Evolutionary conservation across 2,797 vertebrate species (phyloP).

Genomic region (Sebastes hubbsi): DNA sequence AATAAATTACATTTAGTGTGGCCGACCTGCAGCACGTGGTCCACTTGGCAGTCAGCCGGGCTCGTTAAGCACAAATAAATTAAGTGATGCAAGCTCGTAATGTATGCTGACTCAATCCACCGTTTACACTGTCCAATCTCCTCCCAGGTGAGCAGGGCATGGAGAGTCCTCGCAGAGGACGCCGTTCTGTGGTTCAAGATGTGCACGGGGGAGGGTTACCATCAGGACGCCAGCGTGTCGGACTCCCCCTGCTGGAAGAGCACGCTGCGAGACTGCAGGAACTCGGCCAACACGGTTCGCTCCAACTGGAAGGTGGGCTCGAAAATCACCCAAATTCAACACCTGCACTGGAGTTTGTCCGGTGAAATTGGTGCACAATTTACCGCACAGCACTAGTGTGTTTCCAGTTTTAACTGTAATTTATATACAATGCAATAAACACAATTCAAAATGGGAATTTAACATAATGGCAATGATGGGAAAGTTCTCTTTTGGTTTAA

Average conservation of each 20-base stretch:
- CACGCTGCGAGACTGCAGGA: slow-evolving; percentile 87
- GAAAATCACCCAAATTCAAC: neutral
- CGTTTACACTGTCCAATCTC: slow-evolving; percentile 22
- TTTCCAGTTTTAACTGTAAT: neutral
- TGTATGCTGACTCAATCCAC: slow-evolving; percentile 59
- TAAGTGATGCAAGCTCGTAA: slow-evolving; percentile 51
- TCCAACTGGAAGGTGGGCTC: slow-evolving; percentile 94
- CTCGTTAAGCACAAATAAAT: slow-evolving; percentile 47
- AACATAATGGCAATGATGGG: neutral
- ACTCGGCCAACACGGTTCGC: slow-evolving; percentile 83
- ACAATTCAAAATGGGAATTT: neutral
- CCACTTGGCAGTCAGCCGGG: slow-evolving; percentile 40
- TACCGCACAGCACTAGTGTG: neutral
- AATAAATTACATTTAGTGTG: slow-evolving; percentile 32
- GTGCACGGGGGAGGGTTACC: slow-evolving; percentile 89
- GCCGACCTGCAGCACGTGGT: neutral
- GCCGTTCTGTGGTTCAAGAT: slow-evolving; percentile 91
- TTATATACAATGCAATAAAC: neutral
- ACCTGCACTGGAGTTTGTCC: neutral
- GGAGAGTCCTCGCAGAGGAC: slow-evolving; percentile 93
- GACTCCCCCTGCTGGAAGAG: slow-evolving; percentile 94
- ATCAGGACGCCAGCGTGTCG: slow-evolving; percentile 81
- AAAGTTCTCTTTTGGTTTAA: neutral
- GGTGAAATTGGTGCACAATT: neutral
- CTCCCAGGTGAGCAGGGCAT: slow-evolving; percentile 91